Evolutionary conservation across 2,113 vertebrate genomes (phyloP), one percentile per base, ranked within the genome.

Genomic region (Pelecanus crispus): DNA sequence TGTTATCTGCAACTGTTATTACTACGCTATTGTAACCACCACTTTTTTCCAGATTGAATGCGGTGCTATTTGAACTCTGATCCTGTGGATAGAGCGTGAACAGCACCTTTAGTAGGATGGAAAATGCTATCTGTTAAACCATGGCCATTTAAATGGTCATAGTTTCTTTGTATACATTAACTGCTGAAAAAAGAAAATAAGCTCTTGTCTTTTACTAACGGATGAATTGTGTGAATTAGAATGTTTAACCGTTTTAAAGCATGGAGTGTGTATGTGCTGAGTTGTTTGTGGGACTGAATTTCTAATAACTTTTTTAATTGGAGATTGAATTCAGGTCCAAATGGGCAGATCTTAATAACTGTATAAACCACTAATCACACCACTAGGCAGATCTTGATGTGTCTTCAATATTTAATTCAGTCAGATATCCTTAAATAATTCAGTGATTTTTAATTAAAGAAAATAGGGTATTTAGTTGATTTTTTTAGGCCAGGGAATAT

Each of bases 351-450:
- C 84, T 82, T 94, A 88, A 91, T 81, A 94, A 91, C 49, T 81
- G 15, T 56, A 55, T 79, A 92, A 93, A 85, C 59, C 47, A 92
- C 81, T 94, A 62, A 84, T 94, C 89, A 94, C 67, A 73, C n/a
- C 20, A 47, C 83, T 67, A 81, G n/a, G 71, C 78, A 92, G 59
- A 89, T 80, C 92, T 92, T 82, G 88, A 87, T 91, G 71, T 86
- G 68, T 94, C 91, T 94, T 96, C 94, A 97, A 95, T 96, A 93
- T 94, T 97, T 96, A 92, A 94, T 95, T 91, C 58, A 86, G 45
- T 74, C 49, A 93, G 90, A 90, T 93, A 94, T 67, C 62, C 44
- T 95, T 95, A 94, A 96, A 97, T 96, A 95, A 96, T 95, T 95
- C 70, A 95, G 56, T 90, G 61, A 83, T 79, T 97, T 93, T 94